Base-by-base conservation (phyloP, 2,888 invertebrate species). In the Cerastoderma edule region DNA sequence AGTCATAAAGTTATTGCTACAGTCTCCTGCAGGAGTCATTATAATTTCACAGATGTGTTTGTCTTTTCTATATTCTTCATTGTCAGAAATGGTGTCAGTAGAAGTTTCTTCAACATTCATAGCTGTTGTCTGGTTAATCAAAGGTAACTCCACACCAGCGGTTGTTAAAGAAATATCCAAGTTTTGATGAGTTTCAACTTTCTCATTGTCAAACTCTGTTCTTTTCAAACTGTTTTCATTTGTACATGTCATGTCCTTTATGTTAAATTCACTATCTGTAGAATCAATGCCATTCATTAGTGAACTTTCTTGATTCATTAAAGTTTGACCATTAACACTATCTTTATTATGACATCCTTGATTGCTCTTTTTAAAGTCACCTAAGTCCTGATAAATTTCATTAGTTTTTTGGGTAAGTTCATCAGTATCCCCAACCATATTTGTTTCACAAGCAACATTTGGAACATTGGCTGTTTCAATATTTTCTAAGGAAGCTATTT, bases 21-120 rank as follows among this genome's bases (percentile, higher is more conserved):
- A 68, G 46, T 75, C 75, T 28, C 75, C 75, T 30, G 63, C 75
- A 48, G 75, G 63, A 5, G 75, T 75, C 44, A 75, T 75, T 6
- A 66, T 10, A 1, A 2, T 5, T 66, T 8, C 16, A 30, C 27
- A 3, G 30, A 33, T 30, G 6, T 30, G 27, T 30, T 4, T 5
- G 2, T 10, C 10, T 28, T 57, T 32, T 32, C 3, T 33, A 33
- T 6, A n/a, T 57, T 57, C 28, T n/a, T n/a, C n/a, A n/a, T n/a
- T n/a, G n/a, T n/a, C n/a, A n/a, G n/a, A n/a, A n/a, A n/a, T n/a
- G n/a, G n/a, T n/a, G n/a, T n/a, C n/a, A n/a, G n/a, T n/a, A n/a
- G n/a, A n/a, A n/a, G n/a, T n/a, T n/a, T n/a, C 24, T 53, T 27
- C 48, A 48, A 48, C 13, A 53, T 53, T 24, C 53, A 53, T 53